These are phyloP conservation scores for Apus apus DNA, from an alignment of 2,113 vertebrate species.

Conservation along the genomic window DNA sequence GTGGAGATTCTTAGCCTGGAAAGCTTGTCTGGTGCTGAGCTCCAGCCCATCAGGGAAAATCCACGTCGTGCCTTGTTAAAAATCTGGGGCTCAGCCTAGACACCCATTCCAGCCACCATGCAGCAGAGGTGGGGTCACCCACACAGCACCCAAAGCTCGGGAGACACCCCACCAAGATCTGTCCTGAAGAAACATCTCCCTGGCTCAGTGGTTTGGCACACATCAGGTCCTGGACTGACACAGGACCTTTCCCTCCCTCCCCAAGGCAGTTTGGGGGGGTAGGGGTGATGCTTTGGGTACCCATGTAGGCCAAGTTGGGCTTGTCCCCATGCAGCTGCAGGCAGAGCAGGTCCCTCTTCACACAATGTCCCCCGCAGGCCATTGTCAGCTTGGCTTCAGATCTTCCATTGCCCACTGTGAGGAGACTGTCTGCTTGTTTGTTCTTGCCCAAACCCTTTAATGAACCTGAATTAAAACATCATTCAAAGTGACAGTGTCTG, in stretches of 20 bases:
- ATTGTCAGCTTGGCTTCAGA: neutral
- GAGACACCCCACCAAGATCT: neutral
- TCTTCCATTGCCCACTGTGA: neutral
- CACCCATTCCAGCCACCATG: neutral
- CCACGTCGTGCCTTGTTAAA: neutral
- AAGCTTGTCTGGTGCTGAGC: neutral
- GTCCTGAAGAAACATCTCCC: neutral
- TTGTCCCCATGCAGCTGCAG: neutral
- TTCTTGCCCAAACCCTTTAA: constrained; percentile 34
- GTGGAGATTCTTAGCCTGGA: neutral
- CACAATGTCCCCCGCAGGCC: neutral
- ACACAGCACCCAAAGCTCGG: neutral
- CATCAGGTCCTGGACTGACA: neutral
- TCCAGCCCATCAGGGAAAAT: neutral
- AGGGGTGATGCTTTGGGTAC: neutral
- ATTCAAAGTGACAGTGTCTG: constrained; percentile 12
- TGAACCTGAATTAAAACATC: constrained; percentile 20
- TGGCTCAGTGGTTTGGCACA: neutral
- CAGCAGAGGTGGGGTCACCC: neutral
- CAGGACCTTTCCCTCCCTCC: neutral
- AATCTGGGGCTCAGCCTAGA: neutral
- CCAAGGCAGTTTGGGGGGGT: neutral
- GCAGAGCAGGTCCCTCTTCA: neutral
- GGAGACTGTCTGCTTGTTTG: constrained; percentile 21
- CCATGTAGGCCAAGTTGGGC: accelerated